phyloP scores from a whole-genome alignment of 2,113 vertebrate species.

The Cariama cristata region DNA sequence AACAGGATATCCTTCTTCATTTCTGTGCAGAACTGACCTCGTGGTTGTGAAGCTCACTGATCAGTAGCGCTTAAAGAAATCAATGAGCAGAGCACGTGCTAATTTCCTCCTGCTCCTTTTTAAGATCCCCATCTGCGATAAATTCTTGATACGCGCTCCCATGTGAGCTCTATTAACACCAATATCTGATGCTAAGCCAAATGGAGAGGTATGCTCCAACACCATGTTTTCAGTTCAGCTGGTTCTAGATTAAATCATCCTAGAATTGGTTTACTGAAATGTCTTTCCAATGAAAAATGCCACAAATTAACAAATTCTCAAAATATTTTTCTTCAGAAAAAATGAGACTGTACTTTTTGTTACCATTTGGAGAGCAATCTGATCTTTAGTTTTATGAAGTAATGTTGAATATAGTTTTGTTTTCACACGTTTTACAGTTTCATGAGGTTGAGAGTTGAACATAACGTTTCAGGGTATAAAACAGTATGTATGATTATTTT shows the following conservation, averaged over 20 bases:
- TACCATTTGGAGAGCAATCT: neutral
- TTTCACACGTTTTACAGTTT: neutral
- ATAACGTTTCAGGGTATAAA: neutral
- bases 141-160: accelerated
- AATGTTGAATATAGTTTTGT: neutral
- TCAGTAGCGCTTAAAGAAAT: neutral
- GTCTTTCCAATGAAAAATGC: neutral
- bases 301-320: neutral
- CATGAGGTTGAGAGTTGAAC: neutral
- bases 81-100: neutral
- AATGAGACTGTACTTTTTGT: neutral
- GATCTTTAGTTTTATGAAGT: neutral
- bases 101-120: constrained; percentile 7
- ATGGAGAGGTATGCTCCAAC: neutral
- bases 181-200: neutral
- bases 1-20: neutral
- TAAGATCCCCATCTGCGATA: neutral
- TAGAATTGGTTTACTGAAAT: neutral
- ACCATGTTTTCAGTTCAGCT: neutral
- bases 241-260: neutral
- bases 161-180: neutral
- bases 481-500: neutral
- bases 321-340: neutral
- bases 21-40: neutral
- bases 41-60: neutral